Base-by-base conservation (phyloP, 2,113 vertebrate genomes). In the Grammomys dolichurus region DNA sequence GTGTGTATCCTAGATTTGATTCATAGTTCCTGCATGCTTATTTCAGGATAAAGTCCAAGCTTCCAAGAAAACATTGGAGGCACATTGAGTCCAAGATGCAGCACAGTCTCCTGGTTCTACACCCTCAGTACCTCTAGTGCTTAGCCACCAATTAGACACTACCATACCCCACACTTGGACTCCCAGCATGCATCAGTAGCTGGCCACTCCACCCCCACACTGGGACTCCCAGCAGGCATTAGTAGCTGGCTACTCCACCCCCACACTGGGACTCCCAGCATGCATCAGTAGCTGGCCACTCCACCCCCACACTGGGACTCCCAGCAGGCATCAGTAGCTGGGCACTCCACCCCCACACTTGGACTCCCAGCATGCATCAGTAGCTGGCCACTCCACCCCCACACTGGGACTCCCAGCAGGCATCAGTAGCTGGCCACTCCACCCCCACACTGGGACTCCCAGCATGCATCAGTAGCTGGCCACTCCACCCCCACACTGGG, bases 31-130 rank as follows among this genome's bases (percentile, higher is more conserved):
- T 75, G 85, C 69, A 80, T 69, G 54, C 72, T 90, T 73, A 22
- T 58, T 82, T 22, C 20, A 87, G 91, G 51, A 73, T 69, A n/a
- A 95, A 92, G 89, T 89, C 54, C 60, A 77, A 70, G 56, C 24
- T 75, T 54, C 60, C 17, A 22, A 33, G 67, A 69, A 33, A 69
- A 33, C 67, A 69, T 2, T 33, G 31, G 67, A 69, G 31, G 31
- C 31, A 69, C 67, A 14, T 0, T 69, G 67, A 69, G 31, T 36
- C 67, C 31, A 33, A 33, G 67, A 69, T 31, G 81, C 88, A 76
- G 81, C 24, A 28, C 0, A 13, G 40, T 43, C n/a, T 90, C 72
- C 51, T 40, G 51, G 51, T 65, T 26, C 72, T 70, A 36, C 22
- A 13, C 46, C 19, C 51, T 82, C 89, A 91, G 51, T 14, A 51